A percentile compares a stretch with the other conserved stretches of the same genome.
phyloP scores from a whole-genome alignment of 1,140 invertebrate species.

The Bicyclus anynana region DNA sequence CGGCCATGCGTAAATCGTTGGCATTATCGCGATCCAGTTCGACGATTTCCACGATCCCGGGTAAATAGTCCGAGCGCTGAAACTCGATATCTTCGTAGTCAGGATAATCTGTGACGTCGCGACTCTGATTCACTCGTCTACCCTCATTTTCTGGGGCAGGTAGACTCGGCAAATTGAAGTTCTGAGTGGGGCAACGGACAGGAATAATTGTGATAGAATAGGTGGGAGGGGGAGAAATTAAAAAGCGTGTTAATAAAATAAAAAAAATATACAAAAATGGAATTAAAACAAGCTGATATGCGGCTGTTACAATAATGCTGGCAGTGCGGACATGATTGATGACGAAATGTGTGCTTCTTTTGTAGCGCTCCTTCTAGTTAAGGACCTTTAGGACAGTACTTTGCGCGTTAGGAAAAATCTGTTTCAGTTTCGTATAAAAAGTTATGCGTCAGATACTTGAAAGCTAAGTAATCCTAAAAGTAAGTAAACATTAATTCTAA shows the following conservation, averaged over 20 bases:
- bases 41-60: constrained; percentile 57
- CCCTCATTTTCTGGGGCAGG: constrained; percentile 46
- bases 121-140: constrained; percentile 38
- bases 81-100: constrained; percentile 56
- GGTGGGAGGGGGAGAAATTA: constrained; percentile 59
- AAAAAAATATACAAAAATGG: constrained; percentile 70
- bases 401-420: no score
- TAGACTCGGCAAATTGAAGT: constrained; percentile 67
- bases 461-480: no score
- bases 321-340: constrained; percentile 52
- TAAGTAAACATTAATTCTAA: no score
- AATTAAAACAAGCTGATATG: constrained; percentile 43
- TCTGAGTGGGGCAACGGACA: constrained; percentile 61
- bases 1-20: constrained; percentile 27
- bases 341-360: constrained; percentile 30
- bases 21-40: constrained; percentile 46
- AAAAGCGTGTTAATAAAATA: constrained; percentile 79
- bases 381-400: no score
- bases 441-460: no score
- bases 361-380: background rate
- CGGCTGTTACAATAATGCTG: constrained; percentile 23
- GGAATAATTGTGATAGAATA: constrained; percentile 50
- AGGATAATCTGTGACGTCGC: constrained; percentile 53
- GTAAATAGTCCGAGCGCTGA: constrained; percentile 39
- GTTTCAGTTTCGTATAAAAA: no score